Base-by-base conservation (phyloP, 2,888 invertebrate species). In the Oligia latruncula region DNA sequence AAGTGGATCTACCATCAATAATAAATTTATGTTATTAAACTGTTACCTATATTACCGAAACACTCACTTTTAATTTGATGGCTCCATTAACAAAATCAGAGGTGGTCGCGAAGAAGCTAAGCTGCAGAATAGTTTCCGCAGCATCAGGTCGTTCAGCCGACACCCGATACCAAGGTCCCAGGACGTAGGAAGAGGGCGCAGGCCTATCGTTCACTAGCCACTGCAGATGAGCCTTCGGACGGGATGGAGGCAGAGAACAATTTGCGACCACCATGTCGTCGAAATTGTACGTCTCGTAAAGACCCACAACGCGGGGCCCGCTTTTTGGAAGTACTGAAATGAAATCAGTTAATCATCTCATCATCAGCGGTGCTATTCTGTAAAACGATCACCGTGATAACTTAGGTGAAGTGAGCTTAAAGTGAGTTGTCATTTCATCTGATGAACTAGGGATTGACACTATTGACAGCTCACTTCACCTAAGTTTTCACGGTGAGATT, bases 151-250 rank as follows among this genome's bases (percentile, higher is more conserved):
- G 96, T 60, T 96, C 94, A 40, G 95, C 95, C 9, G 96, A 94
- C 72, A 96, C 94, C 77, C 95, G 95, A 81, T 95, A 92, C 95
- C 97, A 97, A 0, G 97, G 97, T 1, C 97, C 97, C 8, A 92
- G 92, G 66, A 97, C 87, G 86, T 97, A 95, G 17, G 95, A 93
- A 67, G 94, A 93, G 64, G 97, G 96, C 9, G 97, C 97, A 88
- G 97, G 98, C 90, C 97, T 97, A 67, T 98, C 98, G 94, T 99
- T 99, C 93, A 99, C 97, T 95, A 98, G 98, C 98, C 99, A 99
- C 90, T 97, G 98, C 82, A 99, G 97, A 91, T 98, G 97, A 74
- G 98, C 98, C 40, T 98, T 98, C 4, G 98, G 99, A 87, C 98
- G 98, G 58, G 98, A 98, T 78, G 98, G 97, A 23, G 98, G 97